Conservation (phyloP, 2,888 invertebrate genomes). For the Melinaea menophilus region DNA sequence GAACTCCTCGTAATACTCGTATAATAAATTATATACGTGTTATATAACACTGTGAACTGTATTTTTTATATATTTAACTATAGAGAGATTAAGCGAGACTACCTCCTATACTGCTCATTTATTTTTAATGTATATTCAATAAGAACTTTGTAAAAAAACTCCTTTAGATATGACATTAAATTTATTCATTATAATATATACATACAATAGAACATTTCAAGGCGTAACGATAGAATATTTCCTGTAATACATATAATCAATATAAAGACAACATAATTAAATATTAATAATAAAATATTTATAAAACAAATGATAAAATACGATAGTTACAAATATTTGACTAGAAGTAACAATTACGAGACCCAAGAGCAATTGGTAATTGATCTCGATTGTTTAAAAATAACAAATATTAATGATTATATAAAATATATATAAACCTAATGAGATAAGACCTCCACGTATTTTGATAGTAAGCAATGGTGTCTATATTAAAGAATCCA, state of each 20-base stretch:
- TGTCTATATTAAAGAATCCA: conserved; percentile 30
- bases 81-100: too few species aligned
- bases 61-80: too few species aligned
- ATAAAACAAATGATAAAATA: conserved; percentile 8
- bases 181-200: conserved; percentile 36
- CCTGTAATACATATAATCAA: conserved; percentile 21
- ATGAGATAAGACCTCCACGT: conserved; percentile 8
- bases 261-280: conserved; percentile 20
- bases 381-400: background rate
- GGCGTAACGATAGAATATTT: conserved; percentile 33
- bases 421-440: conserved; percentile 7
- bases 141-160: conserved; percentile 8
- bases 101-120: too few species aligned
- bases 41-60: too few species aligned
- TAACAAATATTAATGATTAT: conserved; percentile 1
- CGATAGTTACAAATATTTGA: background rate
- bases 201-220: conserved; percentile 38
- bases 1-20: too few species aligned
- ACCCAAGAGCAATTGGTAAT: background rate
- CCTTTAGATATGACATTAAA: conserved; percentile 29
- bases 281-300: conserved; percentile 10
- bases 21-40: too few species aligned
- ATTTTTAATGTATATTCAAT: too few species aligned
- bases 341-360: background rate
- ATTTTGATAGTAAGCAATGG: conserved; percentile 11